Base-by-base conservation (phyloP, 2,888 invertebrate genomes). In the Digitonthophagus gazella region DNA sequence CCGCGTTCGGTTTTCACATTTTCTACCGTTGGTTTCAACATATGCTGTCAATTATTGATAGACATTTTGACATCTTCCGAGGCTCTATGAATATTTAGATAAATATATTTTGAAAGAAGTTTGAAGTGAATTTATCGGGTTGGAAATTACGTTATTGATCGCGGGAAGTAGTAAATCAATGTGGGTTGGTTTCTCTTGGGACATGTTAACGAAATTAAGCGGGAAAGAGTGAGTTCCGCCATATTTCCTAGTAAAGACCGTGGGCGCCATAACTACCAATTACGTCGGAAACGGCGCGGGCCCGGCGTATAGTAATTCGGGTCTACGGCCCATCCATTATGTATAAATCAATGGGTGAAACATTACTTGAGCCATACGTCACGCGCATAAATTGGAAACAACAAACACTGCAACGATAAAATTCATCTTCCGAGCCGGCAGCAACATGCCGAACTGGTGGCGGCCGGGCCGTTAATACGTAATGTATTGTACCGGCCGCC, bases 331-430 rank as follows among this genome's bases (percentile, higher is more conserved):
- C 65, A 65, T 65, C 65, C 65, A 65, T 66, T 66, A 56, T 58
- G 28, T 58, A 66, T 66, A 66, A 66, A 66, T 66, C 66, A 66
- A 66, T 57, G 57, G 58, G 57, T 68, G 68, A 68, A 65, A 65
- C 58, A 58, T 68, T 65, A 20, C 64, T 44, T 18, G 20, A 58
- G 14, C 19, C 64, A 54, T 65, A 65, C 65, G 64, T 58, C 68
- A 68, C 15, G 22, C 64, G 68, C 58, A 65, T 65, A 68, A 68
- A 68, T 65, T 65, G 65, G 64, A 56, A 65, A 61, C 58, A 65
- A 68, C 68, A 68, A 65, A 68, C 65, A 68, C 57, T 28, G 19
- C 55, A 65, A 68, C 68, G 58, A 67, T 58, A 67, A 67, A 67
- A 67, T 58, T 20, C 54, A 67, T 67, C 67, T 57, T 58, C 67